Base-by-base conservation (phyloP, 2,797 vertebrate species). In the Urocyon cinereoargenteus region DNA sequence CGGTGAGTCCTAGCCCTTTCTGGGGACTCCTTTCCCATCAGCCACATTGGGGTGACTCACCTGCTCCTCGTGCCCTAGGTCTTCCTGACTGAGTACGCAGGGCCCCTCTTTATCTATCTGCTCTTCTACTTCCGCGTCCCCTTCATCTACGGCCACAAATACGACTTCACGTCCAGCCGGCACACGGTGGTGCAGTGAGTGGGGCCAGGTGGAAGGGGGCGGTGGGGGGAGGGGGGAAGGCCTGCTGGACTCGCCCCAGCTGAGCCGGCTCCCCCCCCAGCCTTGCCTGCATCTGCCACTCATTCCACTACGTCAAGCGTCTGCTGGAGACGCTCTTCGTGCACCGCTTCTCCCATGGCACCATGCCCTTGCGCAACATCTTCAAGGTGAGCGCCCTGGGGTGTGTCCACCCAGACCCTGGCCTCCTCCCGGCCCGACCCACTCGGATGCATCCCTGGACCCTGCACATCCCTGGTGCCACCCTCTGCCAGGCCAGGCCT, bases 181-280 rank as follows among this genome's bases (percentile, higher is more conserved):
- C 99, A 99, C 98, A 99, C 99, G 72, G 99, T 99, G 15, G 99
- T 99, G 49, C 99, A 99, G 99, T 99, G 98, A 99, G 99, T 99
- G 98, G 98, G 98, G n/a, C 16, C 18, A 0, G 78, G 57, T 1
- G 79, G 75, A 34, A 16, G 28, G 3, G 28, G 31, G n/a, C 0
- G 6, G 5, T 0, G 5, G 55, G 10, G 7, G 53, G 15, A 21
- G 3, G 77, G 59, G 13, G 1, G 11, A 1, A 13, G 19, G 15
- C 79, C 22, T 16, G n/a, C 21, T 0, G 16, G 82, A 1, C 2
- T 1, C 0, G 70, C 61, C 45, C 19, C 9, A 1, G 28, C 95
- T 91, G 68, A 95, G 28, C 51, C 24, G 2, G 12, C 82, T 61
- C 36, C 62, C n/a, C 4, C n/a, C 31, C n/a, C 98, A 99, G 99